These are phyloP conservation scores for Columba livia DNA, from an alignment of 2,113 vertebrate species.

Conservation along the genomic window DNA sequence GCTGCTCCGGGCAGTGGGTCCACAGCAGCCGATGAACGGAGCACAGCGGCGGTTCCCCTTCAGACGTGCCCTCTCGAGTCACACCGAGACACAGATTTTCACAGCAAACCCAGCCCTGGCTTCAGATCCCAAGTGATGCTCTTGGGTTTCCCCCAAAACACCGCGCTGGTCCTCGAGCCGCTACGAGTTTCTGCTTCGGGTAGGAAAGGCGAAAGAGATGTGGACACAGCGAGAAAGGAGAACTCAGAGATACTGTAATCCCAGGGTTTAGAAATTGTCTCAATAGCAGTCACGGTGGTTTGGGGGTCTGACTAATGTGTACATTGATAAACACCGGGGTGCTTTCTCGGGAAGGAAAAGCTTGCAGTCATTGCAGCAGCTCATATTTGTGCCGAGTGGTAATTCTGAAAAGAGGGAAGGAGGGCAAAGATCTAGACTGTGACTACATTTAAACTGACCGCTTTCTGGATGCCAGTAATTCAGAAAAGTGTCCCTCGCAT, in stretches of 20 bases:
- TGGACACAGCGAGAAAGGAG: fast-evolving
- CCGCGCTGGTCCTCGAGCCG: background rate
- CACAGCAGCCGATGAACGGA: background rate
- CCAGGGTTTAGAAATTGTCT: background rate
- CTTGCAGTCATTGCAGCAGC: fast-evolving
- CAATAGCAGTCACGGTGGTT: fast-evolving
- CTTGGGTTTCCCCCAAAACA: background rate
- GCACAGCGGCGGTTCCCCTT: background rate
- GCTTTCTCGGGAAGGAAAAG: background rate
- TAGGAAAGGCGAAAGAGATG: background rate
- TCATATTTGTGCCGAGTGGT: fast-evolving
- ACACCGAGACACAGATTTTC: background rate
- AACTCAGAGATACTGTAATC: background rate
- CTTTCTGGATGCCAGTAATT: conserved; percentile 26
- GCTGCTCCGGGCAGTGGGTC: background rate
- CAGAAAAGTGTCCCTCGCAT: fast-evolving
- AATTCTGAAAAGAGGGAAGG: background rate
- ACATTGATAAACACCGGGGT: background rate
- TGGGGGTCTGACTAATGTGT: fast-evolving
- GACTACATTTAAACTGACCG: background rate
- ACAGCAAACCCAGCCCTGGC: background rate
- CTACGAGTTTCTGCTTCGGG: background rate
- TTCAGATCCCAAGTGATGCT: fast-evolving
- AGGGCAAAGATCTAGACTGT: background rate
- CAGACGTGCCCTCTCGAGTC: background rate